Conservation (phyloP, 2,113 vertebrate genomes). For the Henicopernis longicauda region DNA sequence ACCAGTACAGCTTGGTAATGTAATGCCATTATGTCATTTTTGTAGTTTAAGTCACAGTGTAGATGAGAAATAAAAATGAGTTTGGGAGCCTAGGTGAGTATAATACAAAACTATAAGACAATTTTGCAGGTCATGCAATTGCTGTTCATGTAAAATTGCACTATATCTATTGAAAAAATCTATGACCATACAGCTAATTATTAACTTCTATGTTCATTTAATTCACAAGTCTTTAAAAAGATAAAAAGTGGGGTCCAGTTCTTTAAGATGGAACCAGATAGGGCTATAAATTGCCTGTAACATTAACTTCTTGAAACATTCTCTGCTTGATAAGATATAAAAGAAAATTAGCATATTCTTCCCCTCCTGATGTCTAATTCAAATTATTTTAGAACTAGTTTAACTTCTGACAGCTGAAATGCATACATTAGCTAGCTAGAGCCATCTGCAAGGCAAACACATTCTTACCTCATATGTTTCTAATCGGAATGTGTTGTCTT, state of each 20-base stretch:
- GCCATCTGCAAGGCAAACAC: conserved; percentile 42
- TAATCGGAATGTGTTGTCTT: background rate
- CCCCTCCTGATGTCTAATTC: background rate
- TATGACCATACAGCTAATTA: background rate
- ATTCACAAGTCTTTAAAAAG: background rate
- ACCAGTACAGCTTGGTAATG: background rate
- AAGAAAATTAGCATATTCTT: conserved; percentile 11
- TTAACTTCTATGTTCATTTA: background rate
- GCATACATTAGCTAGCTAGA: conserved; percentile 19
- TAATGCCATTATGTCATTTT: background rate
- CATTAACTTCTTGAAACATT: background rate
- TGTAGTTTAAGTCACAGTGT: background rate
- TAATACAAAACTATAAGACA: background rate
- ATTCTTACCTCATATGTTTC: background rate
- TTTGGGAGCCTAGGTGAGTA: background rate
- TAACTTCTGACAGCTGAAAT: conserved; percentile 41
- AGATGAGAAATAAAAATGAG: background rate
- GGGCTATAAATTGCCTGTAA: background rate
- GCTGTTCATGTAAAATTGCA: background rate
- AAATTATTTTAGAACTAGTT: conserved; percentile 23
- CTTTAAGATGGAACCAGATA: background rate
- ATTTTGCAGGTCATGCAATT: background rate
- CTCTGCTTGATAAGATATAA: background rate
- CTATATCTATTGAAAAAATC: background rate
- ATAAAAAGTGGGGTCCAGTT: background rate